These are phyloP conservation scores for Chionomys nivalis DNA, from an alignment of 2,113 vertebrate species.

Conservation along the genomic window DNA sequence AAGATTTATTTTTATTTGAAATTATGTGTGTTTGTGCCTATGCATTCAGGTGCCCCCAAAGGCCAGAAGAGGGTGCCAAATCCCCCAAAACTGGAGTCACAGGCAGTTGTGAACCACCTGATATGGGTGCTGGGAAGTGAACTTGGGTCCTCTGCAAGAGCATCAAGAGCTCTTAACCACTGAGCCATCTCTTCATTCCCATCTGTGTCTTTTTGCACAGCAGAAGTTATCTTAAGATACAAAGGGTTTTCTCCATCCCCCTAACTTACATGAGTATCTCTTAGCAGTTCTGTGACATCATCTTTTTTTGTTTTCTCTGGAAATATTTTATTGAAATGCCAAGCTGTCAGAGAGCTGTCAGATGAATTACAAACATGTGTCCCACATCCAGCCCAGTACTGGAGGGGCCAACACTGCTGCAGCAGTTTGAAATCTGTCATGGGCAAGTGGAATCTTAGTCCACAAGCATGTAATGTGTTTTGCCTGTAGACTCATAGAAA, in stretches of 20 bases:
- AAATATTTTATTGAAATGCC: constrained; percentile 11
- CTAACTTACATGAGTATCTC: not conserved
- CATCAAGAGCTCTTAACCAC: too few species aligned
- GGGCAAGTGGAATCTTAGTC: constrained; percentile 8
- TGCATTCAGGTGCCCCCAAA: not conserved
- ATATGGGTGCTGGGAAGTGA: not conserved
- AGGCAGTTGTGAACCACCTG: too few species aligned
- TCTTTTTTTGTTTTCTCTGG: constrained; percentile 23
- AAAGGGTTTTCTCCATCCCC: not conserved
- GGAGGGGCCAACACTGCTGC: not conserved
- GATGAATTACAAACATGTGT: not conserved
- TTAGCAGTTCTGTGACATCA: not conserved
- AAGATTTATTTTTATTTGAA: not conserved
- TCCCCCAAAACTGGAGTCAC: not conserved
- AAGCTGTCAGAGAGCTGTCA: not conserved
- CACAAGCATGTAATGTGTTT: not conserved
- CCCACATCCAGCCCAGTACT: not conserved
- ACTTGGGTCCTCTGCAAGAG: not conserved
- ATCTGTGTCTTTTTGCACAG: not conserved
- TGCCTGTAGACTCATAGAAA: not conserved
- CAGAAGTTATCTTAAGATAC: not conserved
- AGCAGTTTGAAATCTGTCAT: not conserved
- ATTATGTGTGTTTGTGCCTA: not conserved
- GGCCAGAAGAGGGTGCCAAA: not conserved
- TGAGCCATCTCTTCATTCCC: not conserved